Percentiles rank a stretch among this genome's conserved stretches.
These are phyloP conservation scores for Palaemon carinicauda DNA, from an alignment of 1,140 invertebrate species.

Conservation along the genomic window DNA sequence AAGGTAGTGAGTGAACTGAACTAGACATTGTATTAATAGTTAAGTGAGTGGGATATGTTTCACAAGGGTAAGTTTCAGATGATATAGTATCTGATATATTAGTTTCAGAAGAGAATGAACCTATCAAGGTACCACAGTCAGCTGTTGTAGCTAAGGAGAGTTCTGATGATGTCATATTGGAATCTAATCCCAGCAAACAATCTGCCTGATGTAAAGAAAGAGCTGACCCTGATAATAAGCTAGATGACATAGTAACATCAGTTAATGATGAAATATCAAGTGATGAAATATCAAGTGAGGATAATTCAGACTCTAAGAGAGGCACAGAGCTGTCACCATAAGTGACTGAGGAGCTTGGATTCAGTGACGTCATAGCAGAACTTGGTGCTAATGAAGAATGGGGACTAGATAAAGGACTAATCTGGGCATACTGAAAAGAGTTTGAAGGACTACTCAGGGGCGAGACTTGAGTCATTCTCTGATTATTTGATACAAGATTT, in stretches of 20 bases:
- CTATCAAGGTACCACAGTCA: conserved; percentile 34
- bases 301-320: conserved; percentile 25
- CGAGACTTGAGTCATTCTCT: not conserved
- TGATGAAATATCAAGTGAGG: conserved; percentile 35
- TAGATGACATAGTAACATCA: conserved; percentile 45
- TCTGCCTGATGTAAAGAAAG: conserved; percentile 26
- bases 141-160: conserved; percentile 7
- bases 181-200: conserved; percentile 20
- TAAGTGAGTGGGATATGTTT: not conserved
- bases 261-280: conserved; percentile 45
- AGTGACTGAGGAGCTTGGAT: conserved; percentile 15
- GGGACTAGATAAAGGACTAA: conserved; percentile 42
- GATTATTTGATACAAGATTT: not conserved
- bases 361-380: conserved; percentile 5
- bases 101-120: conserved; percentile 34
- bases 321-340: conserved; percentile 15
- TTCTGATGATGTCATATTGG: conserved; percentile 11
- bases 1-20: conserved; percentile 49
- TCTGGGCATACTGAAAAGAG: conserved; percentile 46
- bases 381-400: conserved; percentile 25
- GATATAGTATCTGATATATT: not conserved
- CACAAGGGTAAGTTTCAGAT: conserved; percentile 19
- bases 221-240: conserved; percentile 12
- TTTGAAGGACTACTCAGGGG: conserved; percentile 34
- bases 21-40: conserved; percentile 12